Base-by-base conservation (phyloP, 2,888 invertebrate genomes). In the Serrognathus titanus region DNA sequence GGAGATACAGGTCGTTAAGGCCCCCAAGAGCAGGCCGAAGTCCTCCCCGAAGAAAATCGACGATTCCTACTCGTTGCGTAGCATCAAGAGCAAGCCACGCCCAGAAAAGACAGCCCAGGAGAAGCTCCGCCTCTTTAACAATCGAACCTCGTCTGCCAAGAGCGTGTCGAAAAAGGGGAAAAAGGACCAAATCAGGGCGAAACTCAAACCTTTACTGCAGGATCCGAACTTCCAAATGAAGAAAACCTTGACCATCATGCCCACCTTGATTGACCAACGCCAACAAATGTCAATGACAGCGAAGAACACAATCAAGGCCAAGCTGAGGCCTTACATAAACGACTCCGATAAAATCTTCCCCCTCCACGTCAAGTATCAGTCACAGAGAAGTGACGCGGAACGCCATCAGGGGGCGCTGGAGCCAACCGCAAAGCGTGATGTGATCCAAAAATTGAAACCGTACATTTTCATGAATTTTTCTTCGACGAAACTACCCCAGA, bases 171-270 rank as follows among this genome's bases (percentile, higher is more conserved):
- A 31, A 31, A 31, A 31, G 24, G 24, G 24, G 24, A 31, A 31
- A 6, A 31, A 51, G 8, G 59, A 59, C 43, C 57, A 60, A 10
- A 58, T 58, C 2, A 57, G 51, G 24, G 43, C 46, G 5, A 53
- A 53, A 11, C 35, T 65, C 47, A 59, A 57, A 45, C 53, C 49
- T 55, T 55, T 62, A 41, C 53, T 61, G 8, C 55, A 57, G 11
- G 63, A 66, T 41, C 65, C 64, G 1, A 53, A 48, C 10, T 59
- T 60, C 43, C 60, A 61, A 3, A 59, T 62, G 12, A 63, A 63
- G 6, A 63, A 65, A 13, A 59, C 56, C n/a, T 48, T 64, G 38
- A 65, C 67, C 1, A 65, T 67, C 45, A 63, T 67, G 66, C 64
- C 64, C 1, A 61, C 66, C 5, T 41, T 53, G 9, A 51, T 66